Conservation (phyloP, 2,797 vertebrate species). For the Nasua narica region DNA sequence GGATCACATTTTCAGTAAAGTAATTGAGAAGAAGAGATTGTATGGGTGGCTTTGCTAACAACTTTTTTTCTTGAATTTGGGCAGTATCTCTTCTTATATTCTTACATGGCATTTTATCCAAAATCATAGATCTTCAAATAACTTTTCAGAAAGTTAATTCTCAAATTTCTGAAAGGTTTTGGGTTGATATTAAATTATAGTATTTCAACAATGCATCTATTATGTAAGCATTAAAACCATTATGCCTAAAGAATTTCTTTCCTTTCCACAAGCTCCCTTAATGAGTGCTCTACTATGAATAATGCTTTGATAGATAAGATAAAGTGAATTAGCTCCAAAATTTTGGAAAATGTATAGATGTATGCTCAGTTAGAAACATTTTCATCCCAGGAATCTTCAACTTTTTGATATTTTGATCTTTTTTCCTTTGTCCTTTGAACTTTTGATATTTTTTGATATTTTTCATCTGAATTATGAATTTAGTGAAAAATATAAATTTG, state of each 20-base stretch:
- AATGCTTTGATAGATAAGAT: not conserved
- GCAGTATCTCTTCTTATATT: not conserved
- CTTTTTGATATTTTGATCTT: not conserved
- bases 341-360: not conserved
- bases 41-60: not conserved
- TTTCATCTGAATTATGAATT: not conserved
- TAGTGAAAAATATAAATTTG: not conserved
- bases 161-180: not conserved
- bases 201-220: not conserved
- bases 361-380: not conserved
- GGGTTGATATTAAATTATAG: not conserved
- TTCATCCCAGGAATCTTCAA: not conserved
- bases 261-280: not conserved
- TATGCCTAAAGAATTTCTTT: not conserved
- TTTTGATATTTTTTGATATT: slow-evolving; percentile 22
- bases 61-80: not conserved
- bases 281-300: not conserved
- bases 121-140: slow-evolving; percentile 7
- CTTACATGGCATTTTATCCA: not conserved
- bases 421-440: too few relatives aligned
- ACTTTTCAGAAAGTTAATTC: slow-evolving; percentile 3
- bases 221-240: not conserved
- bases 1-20: not conserved
- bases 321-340: not conserved
- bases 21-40: not conserved